A percentile compares a stretch with the other conserved stretches of the same genome.
Conservation (phyloP, 2,888 invertebrate species). For the Eupithecia abbreviata region DNA sequence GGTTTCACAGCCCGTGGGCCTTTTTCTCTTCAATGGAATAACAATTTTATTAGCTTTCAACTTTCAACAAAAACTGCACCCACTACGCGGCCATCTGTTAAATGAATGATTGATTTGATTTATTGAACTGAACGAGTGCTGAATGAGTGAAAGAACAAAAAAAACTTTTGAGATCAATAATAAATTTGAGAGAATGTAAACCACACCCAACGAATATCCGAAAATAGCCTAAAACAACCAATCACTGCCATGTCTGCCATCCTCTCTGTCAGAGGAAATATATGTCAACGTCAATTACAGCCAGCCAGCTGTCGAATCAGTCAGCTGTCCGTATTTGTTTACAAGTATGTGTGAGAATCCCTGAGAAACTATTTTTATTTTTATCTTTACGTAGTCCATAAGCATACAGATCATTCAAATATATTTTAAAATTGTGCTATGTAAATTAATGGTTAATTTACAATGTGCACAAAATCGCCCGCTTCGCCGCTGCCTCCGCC, state of each 20-base stretch:
- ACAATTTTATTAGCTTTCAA: constrained; percentile 40
- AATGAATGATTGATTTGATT: constrained; percentile 35
- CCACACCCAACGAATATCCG: background rate
- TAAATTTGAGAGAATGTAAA: no score
- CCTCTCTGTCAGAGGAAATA: no score
- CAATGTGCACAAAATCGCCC: constrained; percentile 71
- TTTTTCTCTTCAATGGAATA: constrained; percentile 54
- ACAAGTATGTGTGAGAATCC: background rate
- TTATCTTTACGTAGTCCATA: constrained; percentile 9
- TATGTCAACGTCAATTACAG: no score
- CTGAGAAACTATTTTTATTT: constrained; percentile 15
- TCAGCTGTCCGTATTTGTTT: background rate
- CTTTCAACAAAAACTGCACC: constrained; percentile 24
- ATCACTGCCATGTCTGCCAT: no score
- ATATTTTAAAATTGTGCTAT: background rate
- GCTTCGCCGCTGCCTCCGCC: constrained; percentile 61
- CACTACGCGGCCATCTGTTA: constrained; percentile 36
- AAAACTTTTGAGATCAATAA: no score
- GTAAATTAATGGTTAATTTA: constrained; percentile 25
- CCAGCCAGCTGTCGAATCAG: no score
- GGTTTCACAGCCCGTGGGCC: constrained; percentile 56
- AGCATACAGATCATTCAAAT: background rate
- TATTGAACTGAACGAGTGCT: background rate
- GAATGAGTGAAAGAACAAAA: background rate
- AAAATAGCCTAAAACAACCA: no score